These are phyloP conservation scores for Actenoides lindsayi DNA, from an alignment of 2,113 vertebrate genomes.

Conservation along the genomic window DNA sequence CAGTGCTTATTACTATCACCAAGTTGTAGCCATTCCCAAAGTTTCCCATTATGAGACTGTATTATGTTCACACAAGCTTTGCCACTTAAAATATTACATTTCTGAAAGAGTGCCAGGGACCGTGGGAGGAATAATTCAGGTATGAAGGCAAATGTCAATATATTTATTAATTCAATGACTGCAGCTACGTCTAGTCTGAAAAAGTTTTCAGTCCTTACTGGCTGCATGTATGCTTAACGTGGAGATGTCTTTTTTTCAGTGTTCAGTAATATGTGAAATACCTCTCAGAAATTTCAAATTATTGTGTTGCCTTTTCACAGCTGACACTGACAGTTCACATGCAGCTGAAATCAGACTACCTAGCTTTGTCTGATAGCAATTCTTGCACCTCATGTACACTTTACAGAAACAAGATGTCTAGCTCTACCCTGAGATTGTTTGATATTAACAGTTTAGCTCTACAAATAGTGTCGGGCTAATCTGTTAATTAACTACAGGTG, in stretches of 20 bases:
- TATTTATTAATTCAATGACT: neutral
- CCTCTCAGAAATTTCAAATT: neutral
- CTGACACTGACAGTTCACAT: neutral
- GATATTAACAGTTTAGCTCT: neutral
- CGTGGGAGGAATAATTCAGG: neutral
- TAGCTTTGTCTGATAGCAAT: neutral
- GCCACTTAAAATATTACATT: neutral
- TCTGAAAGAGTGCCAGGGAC: neutral
- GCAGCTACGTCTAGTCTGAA: neutral
- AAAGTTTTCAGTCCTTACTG: neutral
- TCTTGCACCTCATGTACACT: neutral
- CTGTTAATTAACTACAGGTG: constrained; percentile 39
- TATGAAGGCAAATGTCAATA: neutral
- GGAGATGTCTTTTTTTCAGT: neutral
- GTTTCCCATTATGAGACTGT: neutral
- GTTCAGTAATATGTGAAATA: neutral
- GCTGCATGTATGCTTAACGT: neutral
- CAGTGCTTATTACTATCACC: neutral
- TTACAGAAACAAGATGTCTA: neutral
- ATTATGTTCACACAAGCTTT: neutral
- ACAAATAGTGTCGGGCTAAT: neutral
- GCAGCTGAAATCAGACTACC: neutral
- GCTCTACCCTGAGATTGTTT: neutral
- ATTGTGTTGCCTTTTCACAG: neutral
- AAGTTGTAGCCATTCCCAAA: neutral